Evolutionary conservation across 2,113 vertebrate genomes (phyloP).

Genomic region (Pomatorhinus ruficollis): DNA sequence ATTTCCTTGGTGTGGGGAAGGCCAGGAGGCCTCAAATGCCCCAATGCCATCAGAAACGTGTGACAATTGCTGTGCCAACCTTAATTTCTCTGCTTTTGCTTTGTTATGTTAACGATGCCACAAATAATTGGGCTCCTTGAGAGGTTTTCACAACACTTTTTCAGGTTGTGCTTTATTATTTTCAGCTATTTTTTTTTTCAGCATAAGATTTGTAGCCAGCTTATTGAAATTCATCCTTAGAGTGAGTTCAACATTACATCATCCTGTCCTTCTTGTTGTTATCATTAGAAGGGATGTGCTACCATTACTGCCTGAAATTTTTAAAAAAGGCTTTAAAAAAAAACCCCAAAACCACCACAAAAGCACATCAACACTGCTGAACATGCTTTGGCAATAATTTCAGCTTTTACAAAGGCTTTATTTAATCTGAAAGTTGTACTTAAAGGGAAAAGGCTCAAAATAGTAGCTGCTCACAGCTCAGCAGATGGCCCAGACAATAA

Average conservation of each 20-base stretch:
- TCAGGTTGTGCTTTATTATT: not conserved
- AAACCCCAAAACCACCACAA: not conserved
- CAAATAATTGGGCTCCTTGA: not conserved
- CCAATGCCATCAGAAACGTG: not conserved
- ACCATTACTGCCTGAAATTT: not conserved
- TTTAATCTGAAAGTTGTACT: conserved; percentile 54
- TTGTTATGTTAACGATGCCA: not conserved
- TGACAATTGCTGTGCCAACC: not conserved
- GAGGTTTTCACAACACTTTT: not conserved
- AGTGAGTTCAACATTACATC: not conserved
- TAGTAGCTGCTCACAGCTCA: conserved; percentile 36
- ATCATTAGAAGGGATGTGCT: not conserved
- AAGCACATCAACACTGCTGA: conserved; percentile 22
- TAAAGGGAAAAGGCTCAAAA: conserved; percentile 43
- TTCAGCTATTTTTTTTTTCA: not conserved
- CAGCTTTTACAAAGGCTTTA: conserved; percentile 53
- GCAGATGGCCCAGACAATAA: conserved; percentile 62
- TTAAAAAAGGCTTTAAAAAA: not conserved
- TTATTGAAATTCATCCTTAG: not conserved
- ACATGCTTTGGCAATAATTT: conserved; percentile 47
- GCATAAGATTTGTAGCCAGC: not conserved
- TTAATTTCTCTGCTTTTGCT: not conserved
- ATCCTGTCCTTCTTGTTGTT: not conserved
- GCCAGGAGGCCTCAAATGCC: not conserved
- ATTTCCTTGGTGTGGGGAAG: not conserved